Conservation (phyloP, 1,140 invertebrate species). For the Heliconius nattereri region DNA sequence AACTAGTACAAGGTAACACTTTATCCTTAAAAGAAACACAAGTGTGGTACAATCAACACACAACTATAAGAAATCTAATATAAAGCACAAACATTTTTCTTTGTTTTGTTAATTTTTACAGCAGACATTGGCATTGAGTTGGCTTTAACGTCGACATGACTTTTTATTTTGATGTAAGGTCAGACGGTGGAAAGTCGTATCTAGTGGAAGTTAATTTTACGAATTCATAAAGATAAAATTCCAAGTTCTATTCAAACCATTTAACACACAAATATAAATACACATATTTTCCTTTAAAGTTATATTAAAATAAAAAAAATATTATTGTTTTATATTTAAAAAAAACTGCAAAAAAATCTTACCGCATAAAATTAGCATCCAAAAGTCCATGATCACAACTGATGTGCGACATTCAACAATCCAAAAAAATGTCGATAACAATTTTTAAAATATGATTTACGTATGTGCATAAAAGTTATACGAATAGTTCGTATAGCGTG, state of each 20-base stretch:
- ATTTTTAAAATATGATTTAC: constrained; percentile 44
- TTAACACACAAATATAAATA: not conserved
- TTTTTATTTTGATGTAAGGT: constrained; percentile 40
- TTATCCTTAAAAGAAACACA: constrained; percentile 1
- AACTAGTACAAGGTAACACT: constrained; percentile 17
- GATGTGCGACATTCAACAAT: constrained; percentile 41
- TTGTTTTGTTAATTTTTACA: constrained; percentile 33
- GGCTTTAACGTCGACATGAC: constrained; percentile 30
- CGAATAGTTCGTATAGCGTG: constrained; percentile 44
- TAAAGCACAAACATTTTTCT: constrained; percentile 20
- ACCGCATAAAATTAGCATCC: constrained; percentile 68
- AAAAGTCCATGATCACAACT: constrained; percentile 44
- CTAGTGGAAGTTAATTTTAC: not conserved
- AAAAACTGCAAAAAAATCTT: constrained; percentile 32
- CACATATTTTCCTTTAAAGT: not conserved
- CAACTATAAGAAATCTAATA: not conserved
- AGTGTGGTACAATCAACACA: not conserved
- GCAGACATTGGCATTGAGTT: constrained; percentile 40
- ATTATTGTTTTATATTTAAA: not conserved
- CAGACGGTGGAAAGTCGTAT: constrained; percentile 31
- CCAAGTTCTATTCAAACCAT: not conserved
- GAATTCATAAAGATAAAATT: not conserved
- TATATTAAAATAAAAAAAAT: too few species aligned
- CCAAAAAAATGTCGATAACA: constrained; percentile 44
- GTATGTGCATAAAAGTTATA: constrained; percentile 41